Percentiles rank a stretch among this genome's conserved stretches.
Conservation (phyloP, 2,888 invertebrate genomes). For the Stenotaenia linearis region DNA sequence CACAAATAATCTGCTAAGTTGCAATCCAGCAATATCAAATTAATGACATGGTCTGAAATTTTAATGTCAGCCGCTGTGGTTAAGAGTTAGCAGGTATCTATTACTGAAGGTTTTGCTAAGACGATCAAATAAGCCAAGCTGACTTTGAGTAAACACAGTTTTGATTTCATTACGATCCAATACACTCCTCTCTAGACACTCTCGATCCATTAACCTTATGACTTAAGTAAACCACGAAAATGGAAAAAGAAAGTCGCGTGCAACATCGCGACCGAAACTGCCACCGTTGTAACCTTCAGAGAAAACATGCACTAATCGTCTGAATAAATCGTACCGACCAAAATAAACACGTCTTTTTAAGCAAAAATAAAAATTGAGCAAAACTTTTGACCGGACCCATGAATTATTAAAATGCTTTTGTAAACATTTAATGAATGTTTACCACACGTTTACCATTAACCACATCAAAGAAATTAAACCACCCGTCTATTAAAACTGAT, state of each 20-base stretch:
- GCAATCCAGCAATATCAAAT: neutral
- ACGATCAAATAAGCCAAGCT: conserved; percentile 2
- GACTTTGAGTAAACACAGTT: conserved; percentile 15
- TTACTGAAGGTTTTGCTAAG: neutral
- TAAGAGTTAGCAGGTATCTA: neutral
- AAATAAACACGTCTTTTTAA: neutral
- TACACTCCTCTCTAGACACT: neutral
- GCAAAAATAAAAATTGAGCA: neutral
- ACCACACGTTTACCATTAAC: neutral
- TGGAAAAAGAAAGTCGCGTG: neutral
- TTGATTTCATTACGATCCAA: conserved; percentile 15
- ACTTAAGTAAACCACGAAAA: neutral
- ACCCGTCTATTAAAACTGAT: neutral
- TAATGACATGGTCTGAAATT: neutral
- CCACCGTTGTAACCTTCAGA: neutral
- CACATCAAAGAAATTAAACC: neutral
- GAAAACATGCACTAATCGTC: neutral
- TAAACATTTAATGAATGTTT: too few relatives aligned
- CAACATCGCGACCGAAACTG: neutral
- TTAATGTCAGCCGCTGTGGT: neutral
- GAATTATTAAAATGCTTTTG: too few relatives aligned
- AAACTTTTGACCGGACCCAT: too few relatives aligned
- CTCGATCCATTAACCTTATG: conserved; percentile 11
- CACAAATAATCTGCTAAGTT: neutral
- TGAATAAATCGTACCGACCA: neutral